Base-by-base conservation (phyloP, 23 tunicate species). In the Styela plicata region DNA sequence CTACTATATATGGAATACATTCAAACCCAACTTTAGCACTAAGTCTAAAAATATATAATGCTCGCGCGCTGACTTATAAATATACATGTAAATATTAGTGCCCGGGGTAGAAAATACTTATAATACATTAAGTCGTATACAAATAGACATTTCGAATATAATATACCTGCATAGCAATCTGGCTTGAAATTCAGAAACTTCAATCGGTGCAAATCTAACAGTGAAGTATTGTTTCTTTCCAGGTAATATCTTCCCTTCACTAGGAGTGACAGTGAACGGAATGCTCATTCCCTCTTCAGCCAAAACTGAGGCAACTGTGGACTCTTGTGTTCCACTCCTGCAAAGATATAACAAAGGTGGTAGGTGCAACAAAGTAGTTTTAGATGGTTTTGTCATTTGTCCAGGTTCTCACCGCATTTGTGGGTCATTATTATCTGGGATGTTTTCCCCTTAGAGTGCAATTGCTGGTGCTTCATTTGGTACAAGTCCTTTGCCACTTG, bases 131-230 rank as follows among this genome's bases (percentile, higher is more conserved):
- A n/a, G n/a, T n/a, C n/a, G n/a, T n/a, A n/a, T n/a, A n/a, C n/a
- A n/a, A n/a, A n/a, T n/a, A n/a, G n/a, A n/a, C n/a, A n/a, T n/a
- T n/a, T n/a, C n/a, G n/a, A n/a, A n/a, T n/a, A n/a, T n/a, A 3
- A 86, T 82, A 79, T 52, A 93, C 98, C 44, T 82, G 93, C 92
- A 88, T 1, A 85, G 66, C 2, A 93, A 35, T 34, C 89, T 81
- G 2, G 93, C 89, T 74, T 88, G 87, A 34, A 69, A 88, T 30
- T 93, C 98, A 30, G 85, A 69, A 78, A 93, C 98, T 34, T 88
- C 89, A 30, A 32, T 34, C 1, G 98, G 98, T 33, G 84, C 63
- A 66, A 88, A 93, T 69, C 98, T 53, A 10, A 84, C 93, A n/a
- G 65, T 63, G 26, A 93, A 88, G 35, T 61, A 65, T 52, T 88